phyloP scores from a whole-genome alignment of 2,797 vertebrate genomes.

The Staurois parvus region DNA sequence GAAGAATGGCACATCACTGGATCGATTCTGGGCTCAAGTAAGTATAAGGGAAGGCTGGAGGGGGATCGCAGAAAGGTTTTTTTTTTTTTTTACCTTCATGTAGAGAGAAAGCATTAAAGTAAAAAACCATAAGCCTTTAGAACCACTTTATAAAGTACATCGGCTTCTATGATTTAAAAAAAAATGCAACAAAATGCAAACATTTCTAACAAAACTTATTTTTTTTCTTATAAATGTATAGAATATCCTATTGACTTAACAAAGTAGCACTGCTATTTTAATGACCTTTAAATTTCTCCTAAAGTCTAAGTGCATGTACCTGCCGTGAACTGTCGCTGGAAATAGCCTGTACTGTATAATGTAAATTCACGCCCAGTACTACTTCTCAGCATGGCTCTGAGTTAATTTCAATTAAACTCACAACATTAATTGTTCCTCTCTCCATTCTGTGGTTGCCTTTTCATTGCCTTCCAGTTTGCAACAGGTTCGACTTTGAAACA shows the following conservation, averaged over 20 bases:
- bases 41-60: too few species aligned
- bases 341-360: constrained; percentile 68
- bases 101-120: too few species aligned
- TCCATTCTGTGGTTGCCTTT: constrained; percentile 70
- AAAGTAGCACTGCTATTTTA: constrained; percentile 73
- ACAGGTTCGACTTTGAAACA: constrained; percentile 68
- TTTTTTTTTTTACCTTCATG: too few species aligned
- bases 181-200: too few species aligned
- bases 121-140: too few species aligned
- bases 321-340: constrained; percentile 74
- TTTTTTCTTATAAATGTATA: constrained; percentile 55
- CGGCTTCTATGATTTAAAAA: neutral
- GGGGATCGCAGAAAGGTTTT: too few species aligned
- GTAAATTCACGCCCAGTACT: constrained; percentile 72
- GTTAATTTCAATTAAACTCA: constrained; percentile 70
- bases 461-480: constrained; percentile 68
- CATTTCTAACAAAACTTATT: too few species aligned
- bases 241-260: constrained; percentile 65
- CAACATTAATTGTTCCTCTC: constrained; percentile 69
- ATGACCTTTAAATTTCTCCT: constrained; percentile 78
- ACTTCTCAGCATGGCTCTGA: constrained; percentile 73
- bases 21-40: too few species aligned
- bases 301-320: constrained; percentile 77
- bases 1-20: too few species aligned
- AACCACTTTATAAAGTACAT: neutral